Evolutionary conservation across 2,888 invertebrate genomes (phyloP).

Genomic region (Polydrusus tereticollis): DNA sequence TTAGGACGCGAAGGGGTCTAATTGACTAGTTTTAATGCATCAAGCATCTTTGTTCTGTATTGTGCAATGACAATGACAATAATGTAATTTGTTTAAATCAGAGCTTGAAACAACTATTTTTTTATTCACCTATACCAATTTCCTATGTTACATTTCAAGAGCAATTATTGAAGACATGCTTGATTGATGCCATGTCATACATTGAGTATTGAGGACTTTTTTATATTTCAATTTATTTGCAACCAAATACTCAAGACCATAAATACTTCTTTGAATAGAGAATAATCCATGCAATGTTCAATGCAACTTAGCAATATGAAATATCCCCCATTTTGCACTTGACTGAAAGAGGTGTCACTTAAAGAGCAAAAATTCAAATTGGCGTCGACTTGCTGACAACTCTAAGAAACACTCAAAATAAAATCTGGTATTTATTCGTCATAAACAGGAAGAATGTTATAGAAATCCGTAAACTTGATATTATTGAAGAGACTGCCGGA

Average conservation of each 20-base stretch:
- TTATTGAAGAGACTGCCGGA: no score
- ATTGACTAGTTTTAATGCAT: no score
- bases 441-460: background rate
- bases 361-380: constrained; percentile 15
- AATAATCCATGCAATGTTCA: constrained; percentile 6
- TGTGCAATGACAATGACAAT: no score
- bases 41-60: no score
- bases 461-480: no score
- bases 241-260: background rate
- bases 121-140: no score
- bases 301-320: constrained; percentile 21
- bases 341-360: constrained; percentile 28
- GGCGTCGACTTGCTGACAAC: constrained; percentile 1
- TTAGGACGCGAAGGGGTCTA: no score
- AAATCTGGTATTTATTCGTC: background rate
- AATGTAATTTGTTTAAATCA: no score
- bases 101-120: no score
- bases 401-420: constrained; percentile 18
- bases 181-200: no score
- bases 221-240: background rate
- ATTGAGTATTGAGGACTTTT: background rate
- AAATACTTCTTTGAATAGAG: background rate
- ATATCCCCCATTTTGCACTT: constrained; percentile 20
- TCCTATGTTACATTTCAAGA: no score
- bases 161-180: no score